These are phyloP conservation scores for Carduelis carduelis DNA, from an alignment of 2,797 vertebrate species.

Conservation along the genomic window DNA sequence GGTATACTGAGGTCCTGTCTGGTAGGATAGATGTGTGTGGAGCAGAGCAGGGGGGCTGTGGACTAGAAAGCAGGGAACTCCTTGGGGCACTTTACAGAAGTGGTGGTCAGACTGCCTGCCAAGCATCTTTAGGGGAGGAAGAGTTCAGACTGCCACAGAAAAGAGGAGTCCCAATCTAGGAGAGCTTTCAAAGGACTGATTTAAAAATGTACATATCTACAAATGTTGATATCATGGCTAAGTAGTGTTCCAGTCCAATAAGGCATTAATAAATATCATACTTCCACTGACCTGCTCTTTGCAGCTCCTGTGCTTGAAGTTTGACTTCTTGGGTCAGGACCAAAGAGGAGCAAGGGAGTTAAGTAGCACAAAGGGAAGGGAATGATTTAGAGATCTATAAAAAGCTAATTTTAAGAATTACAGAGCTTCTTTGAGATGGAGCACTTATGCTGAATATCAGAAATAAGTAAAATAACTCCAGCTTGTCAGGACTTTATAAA, in stretches of 20 bases:
- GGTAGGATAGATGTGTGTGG: background rate
- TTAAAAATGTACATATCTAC: background rate
- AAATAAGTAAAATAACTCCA: conserved; percentile 7
- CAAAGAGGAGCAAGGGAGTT: background rate
- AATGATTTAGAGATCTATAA: background rate
- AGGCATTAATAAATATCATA: background rate
- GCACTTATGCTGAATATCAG: conserved; percentile 1
- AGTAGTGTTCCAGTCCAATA: background rate
- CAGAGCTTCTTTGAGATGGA: background rate
- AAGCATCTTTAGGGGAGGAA: background rate
- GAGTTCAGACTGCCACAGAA: background rate
- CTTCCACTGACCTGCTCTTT: background rate
- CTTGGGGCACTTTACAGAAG: background rate
- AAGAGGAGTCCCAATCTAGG: background rate
- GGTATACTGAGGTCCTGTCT: background rate
- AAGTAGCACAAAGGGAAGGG: background rate
- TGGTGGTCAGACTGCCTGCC: background rate
- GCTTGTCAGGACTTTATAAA: background rate
- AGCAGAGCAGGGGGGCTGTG: background rate
- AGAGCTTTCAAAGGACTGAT: background rate
- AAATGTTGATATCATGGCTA: background rate
- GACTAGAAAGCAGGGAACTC: background rate
- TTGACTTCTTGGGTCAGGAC: background rate
- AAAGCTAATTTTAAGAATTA: conserved; percentile 6
- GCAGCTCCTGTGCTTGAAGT: background rate